A percentile compares a stretch with the other conserved stretches of the same genome.
phyloP scores from a whole-genome alignment of 1,140 invertebrate species.

The Megathymus violae region DNA sequence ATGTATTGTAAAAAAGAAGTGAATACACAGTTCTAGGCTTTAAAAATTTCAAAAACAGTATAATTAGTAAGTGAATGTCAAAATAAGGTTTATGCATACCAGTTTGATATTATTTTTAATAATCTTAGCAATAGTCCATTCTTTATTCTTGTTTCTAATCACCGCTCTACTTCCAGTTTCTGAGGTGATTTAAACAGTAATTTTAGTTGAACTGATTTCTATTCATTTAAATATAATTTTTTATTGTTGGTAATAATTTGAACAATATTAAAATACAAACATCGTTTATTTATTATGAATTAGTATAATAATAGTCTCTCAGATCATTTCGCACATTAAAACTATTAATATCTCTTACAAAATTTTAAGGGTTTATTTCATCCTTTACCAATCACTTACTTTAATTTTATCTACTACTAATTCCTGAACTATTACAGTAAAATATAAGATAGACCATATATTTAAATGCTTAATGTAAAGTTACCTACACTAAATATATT shows the following conservation, averaged over 20 bases:
- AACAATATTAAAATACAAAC: background rate
- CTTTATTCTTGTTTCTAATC: too few species aligned
- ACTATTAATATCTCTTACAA: constrained; percentile 21
- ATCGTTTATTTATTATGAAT: background rate
- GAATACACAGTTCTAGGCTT: too few species aligned
- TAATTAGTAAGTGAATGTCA: too few species aligned
- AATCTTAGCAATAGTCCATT: too few species aligned
- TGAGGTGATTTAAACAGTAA: background rate
- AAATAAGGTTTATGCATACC: too few species aligned
- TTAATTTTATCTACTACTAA: background rate
- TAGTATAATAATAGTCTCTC: background rate
- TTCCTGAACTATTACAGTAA: background rate
- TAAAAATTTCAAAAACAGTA: too few species aligned
- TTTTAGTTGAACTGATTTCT: too few species aligned
- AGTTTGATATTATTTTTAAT: too few species aligned
- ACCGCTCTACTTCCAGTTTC: too few species aligned
- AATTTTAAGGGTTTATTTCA: background rate
- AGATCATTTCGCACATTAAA: constrained; percentile 17
- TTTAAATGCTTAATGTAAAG: constrained; percentile 18
- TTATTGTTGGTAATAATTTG: background rate
- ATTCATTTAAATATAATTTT: background rate
- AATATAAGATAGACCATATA: background rate
- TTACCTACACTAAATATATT: constrained; percentile 22
- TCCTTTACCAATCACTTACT: background rate
- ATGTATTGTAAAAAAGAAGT: too few species aligned